Evolutionary conservation across 2,113 vertebrate genomes (phyloP).

Genomic region (Oncorhynchus tshawytscha): DNA sequence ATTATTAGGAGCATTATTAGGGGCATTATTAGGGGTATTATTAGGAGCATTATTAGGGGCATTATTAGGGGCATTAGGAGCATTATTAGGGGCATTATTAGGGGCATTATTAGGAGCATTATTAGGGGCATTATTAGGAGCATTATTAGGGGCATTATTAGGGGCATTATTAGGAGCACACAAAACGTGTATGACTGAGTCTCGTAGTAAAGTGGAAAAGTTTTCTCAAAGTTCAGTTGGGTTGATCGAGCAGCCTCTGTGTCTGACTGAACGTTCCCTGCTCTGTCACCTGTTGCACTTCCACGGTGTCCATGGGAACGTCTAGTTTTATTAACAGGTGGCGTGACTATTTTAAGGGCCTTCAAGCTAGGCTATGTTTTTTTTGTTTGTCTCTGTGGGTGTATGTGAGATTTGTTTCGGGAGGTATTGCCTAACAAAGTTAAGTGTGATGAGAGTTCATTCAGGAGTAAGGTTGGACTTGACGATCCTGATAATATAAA

Average conservation of each 20-base stretch:
- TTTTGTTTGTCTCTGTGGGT: neutral
- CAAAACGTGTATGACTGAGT: no score
- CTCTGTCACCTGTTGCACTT: slow-evolving; percentile 35
- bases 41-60: no score
- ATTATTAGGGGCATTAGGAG: no score
- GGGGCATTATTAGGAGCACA: neutral
- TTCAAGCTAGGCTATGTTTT: neutral
- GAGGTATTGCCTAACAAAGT: neutral
- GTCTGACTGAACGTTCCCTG: slow-evolving; percentile 1
- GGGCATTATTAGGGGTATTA: no score
- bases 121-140: neutral
- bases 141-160: neutral
- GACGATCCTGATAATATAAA: no score
- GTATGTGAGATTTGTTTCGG: neutral
- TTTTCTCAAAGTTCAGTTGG: neutral
- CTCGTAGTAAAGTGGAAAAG: neutral
- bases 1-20: no score
- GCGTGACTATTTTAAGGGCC: neutral
- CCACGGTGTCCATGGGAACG: slow-evolving; percentile 35
- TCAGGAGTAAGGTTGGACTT: neutral
- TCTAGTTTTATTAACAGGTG: slow-evolving; percentile 14
- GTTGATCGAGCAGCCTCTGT: neutral
- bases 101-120: neutral
- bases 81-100: neutral
- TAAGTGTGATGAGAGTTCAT: neutral